Evolutionary conservation across 2,888 invertebrate species (phyloP).

Genomic region (Latrodectus elegans): DNA sequence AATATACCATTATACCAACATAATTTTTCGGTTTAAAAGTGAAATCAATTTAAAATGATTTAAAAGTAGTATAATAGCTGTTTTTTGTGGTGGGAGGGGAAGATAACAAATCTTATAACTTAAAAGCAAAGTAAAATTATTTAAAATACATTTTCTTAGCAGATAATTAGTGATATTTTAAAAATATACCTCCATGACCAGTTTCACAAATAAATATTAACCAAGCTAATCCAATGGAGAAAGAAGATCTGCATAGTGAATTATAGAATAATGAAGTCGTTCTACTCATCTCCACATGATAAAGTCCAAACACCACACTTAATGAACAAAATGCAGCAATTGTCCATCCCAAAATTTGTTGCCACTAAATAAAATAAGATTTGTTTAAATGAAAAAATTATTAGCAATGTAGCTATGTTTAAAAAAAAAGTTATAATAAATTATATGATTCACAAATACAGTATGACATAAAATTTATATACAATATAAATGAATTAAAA

Average conservation of each 20-base stretch:
- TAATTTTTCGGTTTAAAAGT: not conserved
- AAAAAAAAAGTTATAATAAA: too few relatives aligned
- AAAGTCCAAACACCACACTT: slow-evolving; percentile 65
- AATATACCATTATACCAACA: not conserved
- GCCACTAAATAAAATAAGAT: slow-evolving; percentile 38
- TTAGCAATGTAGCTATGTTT: too few relatives aligned
- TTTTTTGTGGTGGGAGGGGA: not conserved
- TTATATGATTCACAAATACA: too few relatives aligned
- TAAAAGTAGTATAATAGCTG: not conserved
- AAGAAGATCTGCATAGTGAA: slow-evolving; percentile 73
- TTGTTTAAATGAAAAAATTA: too few relatives aligned
- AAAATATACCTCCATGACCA: slow-evolving; percentile 75
- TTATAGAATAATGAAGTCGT: slow-evolving; percentile 73
- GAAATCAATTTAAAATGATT: not conserved
- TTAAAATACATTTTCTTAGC: not conserved
- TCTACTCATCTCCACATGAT: slow-evolving; percentile 43
- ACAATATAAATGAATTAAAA: too few relatives aligned
- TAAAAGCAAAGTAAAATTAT: not conserved
- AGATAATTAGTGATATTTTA: not conserved
- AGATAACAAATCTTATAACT: not conserved
- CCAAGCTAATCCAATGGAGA: slow-evolving; percentile 76
- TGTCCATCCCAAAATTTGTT: slow-evolving; percentile 58
- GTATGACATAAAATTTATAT: too few relatives aligned
- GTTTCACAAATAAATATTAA: slow-evolving; percentile 76
- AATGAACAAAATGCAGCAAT: slow-evolving; percentile 45